Conservation (phyloP, 2,797 vertebrate genomes). For the Sebastes trivittatus region DNA sequence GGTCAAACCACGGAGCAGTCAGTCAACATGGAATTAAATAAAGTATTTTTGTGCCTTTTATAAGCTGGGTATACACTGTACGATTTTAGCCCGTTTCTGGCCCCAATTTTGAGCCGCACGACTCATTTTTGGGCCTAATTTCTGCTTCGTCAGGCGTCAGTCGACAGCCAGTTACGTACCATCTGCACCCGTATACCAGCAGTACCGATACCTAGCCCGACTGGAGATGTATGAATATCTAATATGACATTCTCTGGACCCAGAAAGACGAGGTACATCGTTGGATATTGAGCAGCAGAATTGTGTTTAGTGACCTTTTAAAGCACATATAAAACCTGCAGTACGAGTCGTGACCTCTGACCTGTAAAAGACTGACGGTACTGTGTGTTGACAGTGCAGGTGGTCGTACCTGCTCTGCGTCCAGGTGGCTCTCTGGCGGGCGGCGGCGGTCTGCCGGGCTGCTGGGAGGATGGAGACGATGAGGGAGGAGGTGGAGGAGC, state of each 20-base stretch:
- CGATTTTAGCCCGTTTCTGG: no score
- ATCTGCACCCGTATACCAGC: no score
- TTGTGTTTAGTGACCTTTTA: neutral
- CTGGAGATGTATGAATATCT: neutral
- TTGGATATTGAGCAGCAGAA: neutral
- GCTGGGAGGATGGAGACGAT: slow-evolving; percentile 81
- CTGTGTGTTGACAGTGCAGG: neutral
- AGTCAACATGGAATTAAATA: neutral
- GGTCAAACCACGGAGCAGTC: neutral
- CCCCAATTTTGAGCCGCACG: no score
- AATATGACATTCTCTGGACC: no score
- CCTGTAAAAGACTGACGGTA: neutral
- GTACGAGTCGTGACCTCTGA: neutral
- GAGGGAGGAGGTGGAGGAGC: slow-evolving; percentile 87
- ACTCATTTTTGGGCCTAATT: no score
- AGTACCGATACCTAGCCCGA: no score
- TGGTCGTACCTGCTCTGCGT: slow-evolving; percentile 86
- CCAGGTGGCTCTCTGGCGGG: slow-evolving; percentile 92
- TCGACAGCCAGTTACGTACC: no score
- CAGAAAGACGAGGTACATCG: neutral
- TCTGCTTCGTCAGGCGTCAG: no score
- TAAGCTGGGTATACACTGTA: no score
- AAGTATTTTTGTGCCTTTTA: neutral
- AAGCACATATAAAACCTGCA: neutral
- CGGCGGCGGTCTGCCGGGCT: slow-evolving; percentile 88